A percentile compares a stretch with the other conserved stretches of the same genome.
Conservation (phyloP, 2,113 vertebrate genomes). For the Notiomystis cincta region DNA sequence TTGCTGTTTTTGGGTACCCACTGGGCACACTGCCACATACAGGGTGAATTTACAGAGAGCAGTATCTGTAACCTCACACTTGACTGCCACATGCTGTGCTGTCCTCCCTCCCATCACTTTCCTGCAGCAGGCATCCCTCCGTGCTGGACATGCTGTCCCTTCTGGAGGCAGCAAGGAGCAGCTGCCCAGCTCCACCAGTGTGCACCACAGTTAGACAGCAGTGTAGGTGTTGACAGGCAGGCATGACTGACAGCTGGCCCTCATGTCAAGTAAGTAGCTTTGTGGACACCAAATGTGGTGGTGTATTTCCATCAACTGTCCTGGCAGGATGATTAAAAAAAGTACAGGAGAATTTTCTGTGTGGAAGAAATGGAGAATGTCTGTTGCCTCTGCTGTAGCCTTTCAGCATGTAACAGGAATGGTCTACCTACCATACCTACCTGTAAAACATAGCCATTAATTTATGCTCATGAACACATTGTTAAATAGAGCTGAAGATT, state of each 20-base stretch:
- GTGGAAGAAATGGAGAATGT: not conserved
- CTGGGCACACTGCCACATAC: not conserved
- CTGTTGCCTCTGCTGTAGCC: not conserved
- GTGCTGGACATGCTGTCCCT: not conserved
- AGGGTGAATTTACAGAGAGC: not conserved
- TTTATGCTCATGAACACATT: not conserved
- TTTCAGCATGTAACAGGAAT: not conserved
- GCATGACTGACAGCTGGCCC: not conserved
- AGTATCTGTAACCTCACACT: not conserved
- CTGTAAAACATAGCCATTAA: not conserved
- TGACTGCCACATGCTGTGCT: not conserved
- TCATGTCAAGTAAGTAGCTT: not conserved
- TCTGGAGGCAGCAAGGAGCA: not conserved
- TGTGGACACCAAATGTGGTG: not conserved
- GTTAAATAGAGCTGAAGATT: not conserved
- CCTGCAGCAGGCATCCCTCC: rapidly evolving
- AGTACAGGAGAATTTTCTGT: not conserved
- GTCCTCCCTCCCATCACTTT: not conserved
- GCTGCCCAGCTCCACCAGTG: not conserved
- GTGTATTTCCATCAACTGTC: not conserved
- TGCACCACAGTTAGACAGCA: not conserved
- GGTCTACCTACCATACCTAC: not conserved
- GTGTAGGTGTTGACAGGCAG: not conserved
- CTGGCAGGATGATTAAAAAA: not conserved
- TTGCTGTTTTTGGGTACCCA: not conserved